Evolutionary conservation across 2,888 invertebrate genomes (phyloP), one percentile per base, ranked within the genome.

Genomic region (Theodoxus fluviatilis): DNA sequence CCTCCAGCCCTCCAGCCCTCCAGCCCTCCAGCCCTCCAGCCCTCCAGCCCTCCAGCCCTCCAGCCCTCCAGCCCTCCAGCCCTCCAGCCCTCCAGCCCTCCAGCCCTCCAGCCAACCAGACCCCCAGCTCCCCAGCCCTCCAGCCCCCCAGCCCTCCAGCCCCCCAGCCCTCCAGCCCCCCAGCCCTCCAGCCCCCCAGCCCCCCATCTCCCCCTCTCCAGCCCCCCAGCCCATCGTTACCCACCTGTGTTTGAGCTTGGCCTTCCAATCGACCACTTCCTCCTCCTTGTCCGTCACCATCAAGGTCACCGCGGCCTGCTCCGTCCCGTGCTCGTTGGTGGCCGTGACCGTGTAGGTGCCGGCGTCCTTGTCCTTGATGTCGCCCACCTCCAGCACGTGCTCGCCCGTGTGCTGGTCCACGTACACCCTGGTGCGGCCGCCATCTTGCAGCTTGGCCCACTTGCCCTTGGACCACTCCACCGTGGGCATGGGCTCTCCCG

Each of bases 381-480:
- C 80, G 33, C 76, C 77, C 61, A 86, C 84, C 75, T 85, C 83
- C 47, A 86, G 72, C n/a, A 85, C 80, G 67, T 85, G 77, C 71
- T 84, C 80, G 3, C 75, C 78, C 2, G 81, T 82, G 3, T 74
- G 75, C 59, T 84, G 82, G 66, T 86, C 85, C 47, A 79, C 78
- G 77, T 73, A 84, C 18, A 85, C 77, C 38, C 80, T 80, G 72
- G 81, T 81, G 18, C 75, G 75, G 31, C 79, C 80, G n/a, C 81
- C 80, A 69, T 81, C 77, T 73, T 81, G 79, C 67, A 86, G 76
- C 75, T 86, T 85, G 52, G 79, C 74, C 85, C 85, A 85, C 75
- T 85, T 86, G 25, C 87, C 87, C 71, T 87, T 87, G 15, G 84
- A 83, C 86, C 86, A 87, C 73, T 81, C 81, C 18, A 86, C 81